These are phyloP conservation scores for Thymelicus acteon DNA, from an alignment of 2,888 invertebrate genomes.

Conservation along the genomic window DNA sequence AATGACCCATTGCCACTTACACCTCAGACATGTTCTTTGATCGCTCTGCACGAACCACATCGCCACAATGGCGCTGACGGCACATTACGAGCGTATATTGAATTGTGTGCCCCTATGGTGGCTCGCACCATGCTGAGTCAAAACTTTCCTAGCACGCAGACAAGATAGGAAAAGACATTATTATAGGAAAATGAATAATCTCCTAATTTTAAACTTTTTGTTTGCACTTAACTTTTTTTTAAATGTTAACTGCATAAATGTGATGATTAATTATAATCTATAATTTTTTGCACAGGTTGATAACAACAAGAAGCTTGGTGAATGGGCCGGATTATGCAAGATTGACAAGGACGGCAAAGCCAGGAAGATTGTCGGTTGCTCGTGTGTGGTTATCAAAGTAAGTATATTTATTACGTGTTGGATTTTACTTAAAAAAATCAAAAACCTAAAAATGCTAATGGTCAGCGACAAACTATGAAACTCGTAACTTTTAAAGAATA, in stretches of 20 bases:
- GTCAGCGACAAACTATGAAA: no score
- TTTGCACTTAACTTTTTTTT: no score
- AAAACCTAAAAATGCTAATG: no score
- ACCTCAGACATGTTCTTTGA: neutral
- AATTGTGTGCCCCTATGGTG: slow-evolving; percentile 81
- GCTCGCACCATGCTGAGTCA: slow-evolving; percentile 67
- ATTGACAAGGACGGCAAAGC: slow-evolving; percentile 99
- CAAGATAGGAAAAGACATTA: slow-evolving; percentile 46
- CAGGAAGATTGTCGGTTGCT: slow-evolving; percentile 99
- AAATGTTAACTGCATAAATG: no score
- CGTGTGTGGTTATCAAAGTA: slow-evolving; percentile 98
- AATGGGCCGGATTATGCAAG: slow-evolving; percentile 99
- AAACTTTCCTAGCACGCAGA: slow-evolving; percentile 79
- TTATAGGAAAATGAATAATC: no score
- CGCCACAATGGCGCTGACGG: slow-evolving; percentile 52
- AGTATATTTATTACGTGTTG: slow-evolving; percentile 52
- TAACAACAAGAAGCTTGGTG: slow-evolving; percentile 99
- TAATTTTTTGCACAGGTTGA: slow-evolving; percentile 87
- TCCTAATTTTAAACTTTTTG: no score
- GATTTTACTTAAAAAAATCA: no score
- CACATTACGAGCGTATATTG: slow-evolving; percentile 66
- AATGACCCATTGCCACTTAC: no score
- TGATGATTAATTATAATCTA: no score
- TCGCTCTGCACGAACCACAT: slow-evolving; percentile 72
- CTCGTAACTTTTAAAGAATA: no score